Base-by-base conservation (phyloP, 1,140 invertebrate genomes). In the Saccostrea glomerata region DNA sequence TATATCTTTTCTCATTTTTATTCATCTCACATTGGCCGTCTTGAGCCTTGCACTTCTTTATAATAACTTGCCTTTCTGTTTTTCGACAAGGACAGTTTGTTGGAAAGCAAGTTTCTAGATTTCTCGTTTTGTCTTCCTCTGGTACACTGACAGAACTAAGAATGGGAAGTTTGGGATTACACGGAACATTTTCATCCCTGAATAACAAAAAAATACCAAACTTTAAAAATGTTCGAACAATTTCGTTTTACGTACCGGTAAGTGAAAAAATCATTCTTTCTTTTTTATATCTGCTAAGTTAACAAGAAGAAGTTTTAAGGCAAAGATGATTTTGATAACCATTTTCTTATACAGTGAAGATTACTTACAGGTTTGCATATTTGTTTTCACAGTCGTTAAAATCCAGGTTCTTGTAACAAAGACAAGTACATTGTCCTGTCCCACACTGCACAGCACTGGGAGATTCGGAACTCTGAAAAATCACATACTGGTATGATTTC, bases 281-380 rank as follows among this genome's bases (percentile, higher is more conserved):
- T 36, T 36, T n/a, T 36, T 36, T 36, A 36, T 36, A 36, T 36
- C 30, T 36, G 30, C 30, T 36, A 36, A 36, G 30, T 36, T 36
- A 36, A 36, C 30, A 36, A 36, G 30, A 36, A 36, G 30, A 36
- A 36, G 30, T 36, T 36, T 36, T 36, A 36, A 1, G 30, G 30
- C 30, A 36, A 36, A 36, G 30, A 36, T 36, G 0, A 36, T 36
- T 36, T 36, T 36, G 30, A 36, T 36, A 36, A 36, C 30, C 2
- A 36, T 36, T 36, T 36, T 2, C 30, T 36, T 47, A 47, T 6
- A 47, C 47, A 47, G 47, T 6, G 5, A 63, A 20, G 13, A 2
- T 63, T 63, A 23, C 70, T 77, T 77, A 77, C 70, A 77, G 23
- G 70, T 36, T 30, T 7, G n/a, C 36, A 25, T 77, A 77, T 77